Conservation (phyloP, 2,888 invertebrate species). For the Coelinius sp. region DNA sequence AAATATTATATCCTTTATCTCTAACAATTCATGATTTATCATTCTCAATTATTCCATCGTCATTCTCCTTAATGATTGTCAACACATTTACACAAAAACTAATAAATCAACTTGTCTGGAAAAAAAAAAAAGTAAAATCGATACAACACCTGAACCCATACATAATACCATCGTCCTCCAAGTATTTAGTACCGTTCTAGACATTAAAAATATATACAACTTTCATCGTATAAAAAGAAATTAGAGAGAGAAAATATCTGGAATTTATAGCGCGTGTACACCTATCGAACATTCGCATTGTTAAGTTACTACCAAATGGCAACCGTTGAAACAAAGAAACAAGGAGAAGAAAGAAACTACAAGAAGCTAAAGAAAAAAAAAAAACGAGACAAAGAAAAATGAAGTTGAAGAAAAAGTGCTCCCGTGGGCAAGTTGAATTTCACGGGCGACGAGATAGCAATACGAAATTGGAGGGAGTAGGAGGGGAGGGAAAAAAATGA, state of each 20-base stretch:
- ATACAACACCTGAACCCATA: background rate
- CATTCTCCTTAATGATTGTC: background rate
- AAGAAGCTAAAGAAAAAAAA: background rate
- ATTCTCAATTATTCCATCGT: background rate
- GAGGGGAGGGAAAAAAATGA: constrained; percentile 1
- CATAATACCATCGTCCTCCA: background rate
- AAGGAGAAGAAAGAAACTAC: constrained; percentile 8
- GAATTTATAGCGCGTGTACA: constrained; percentile 44
- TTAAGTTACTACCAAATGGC: constrained; percentile 31
- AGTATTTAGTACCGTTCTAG: background rate
- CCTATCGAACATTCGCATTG: constrained; percentile 17
- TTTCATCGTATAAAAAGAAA: background rate
- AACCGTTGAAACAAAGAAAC: constrained; percentile 35
- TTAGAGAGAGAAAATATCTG: constrained; percentile 28
- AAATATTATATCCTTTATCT: background rate
- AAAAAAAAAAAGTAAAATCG: constrained; percentile 7
- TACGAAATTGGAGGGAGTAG: constrained; percentile 16
- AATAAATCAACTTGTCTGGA: background rate
- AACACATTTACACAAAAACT: background rate
- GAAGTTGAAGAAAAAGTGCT: constrained; percentile 33
- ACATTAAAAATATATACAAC: background rate
- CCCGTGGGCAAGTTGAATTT: constrained; percentile 33
- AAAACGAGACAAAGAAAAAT: constrained; percentile 1
- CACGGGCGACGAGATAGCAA: constrained; percentile 28
- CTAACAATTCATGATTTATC: background rate